Percentiles rank a stretch among this genome's conserved stretches.
Conservation (phyloP, 2,888 invertebrate species). For the Morinoia aosen region DNA sequence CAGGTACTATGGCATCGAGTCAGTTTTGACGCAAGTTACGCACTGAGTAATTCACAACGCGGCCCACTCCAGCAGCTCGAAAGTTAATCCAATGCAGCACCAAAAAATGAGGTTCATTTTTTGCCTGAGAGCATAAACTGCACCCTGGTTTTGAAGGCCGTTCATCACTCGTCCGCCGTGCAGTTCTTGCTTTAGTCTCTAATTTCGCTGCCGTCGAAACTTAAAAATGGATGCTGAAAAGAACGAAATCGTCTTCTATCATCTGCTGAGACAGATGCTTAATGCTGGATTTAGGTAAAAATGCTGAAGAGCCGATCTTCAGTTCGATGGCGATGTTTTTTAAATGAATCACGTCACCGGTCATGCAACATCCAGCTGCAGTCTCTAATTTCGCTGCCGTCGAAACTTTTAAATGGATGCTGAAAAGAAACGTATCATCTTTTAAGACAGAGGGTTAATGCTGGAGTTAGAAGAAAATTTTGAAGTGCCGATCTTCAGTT, state of each 20-base stretch:
- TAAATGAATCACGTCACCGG: not conserved
- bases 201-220: not conserved
- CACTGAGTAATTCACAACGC: not conserved
- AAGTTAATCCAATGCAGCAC: not conserved
- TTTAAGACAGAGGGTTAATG: not conserved
- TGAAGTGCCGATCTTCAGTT: not conserved
- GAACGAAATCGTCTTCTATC: not conserved
- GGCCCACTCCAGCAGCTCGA: not conserved
- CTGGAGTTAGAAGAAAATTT: not conserved
- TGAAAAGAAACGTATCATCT: not conserved
- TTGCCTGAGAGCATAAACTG: not conserved
- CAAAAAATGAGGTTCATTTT: not conserved
- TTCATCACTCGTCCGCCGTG: not conserved
- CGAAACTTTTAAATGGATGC: not conserved
- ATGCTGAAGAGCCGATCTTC: not conserved
- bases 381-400: not conserved
- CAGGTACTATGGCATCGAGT: not conserved
- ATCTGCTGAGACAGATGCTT: not conserved
- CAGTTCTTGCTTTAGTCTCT: not conserved
- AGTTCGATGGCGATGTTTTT: not conserved
- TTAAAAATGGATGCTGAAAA: not conserved
- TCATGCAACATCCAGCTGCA: not conserved
- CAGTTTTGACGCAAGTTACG: not conserved
- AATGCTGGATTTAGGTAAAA: not conserved
- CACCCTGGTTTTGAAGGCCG: not conserved